A percentile compares a stretch with the other conserved stretches of the same genome.
Evolutionary conservation across 2,888 invertebrate species (phyloP).

Genomic region (Cerceris rybyensis): DNA sequence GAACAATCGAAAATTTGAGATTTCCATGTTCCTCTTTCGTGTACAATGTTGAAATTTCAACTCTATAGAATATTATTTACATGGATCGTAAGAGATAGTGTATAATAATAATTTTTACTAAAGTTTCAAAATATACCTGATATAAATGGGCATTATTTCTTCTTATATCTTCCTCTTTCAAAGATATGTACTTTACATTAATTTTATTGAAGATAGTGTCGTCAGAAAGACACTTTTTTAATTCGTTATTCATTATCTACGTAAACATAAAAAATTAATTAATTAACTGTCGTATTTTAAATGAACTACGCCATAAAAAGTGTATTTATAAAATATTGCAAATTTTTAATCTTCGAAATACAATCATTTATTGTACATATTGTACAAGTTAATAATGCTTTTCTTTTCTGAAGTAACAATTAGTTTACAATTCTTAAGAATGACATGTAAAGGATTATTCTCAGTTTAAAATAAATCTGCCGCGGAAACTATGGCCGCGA

Average conservation of each 20-base stretch:
- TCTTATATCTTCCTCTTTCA: constrained; percentile 57
- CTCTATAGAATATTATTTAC: background rate
- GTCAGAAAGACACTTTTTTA: constrained; percentile 15
- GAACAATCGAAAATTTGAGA: too few relatives aligned
- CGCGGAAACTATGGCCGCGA: too few relatives aligned
- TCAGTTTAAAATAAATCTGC: too few relatives aligned
- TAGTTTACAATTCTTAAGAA: too few relatives aligned
- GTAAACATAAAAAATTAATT: background rate
- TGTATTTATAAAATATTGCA: too few relatives aligned
- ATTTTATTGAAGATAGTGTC: constrained; percentile 62
- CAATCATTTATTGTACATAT: too few relatives aligned
- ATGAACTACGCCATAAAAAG: background rate
- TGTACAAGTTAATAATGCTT: too few relatives aligned
- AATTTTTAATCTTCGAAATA: too few relatives aligned
- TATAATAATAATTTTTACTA: background rate
- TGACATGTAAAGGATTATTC: too few relatives aligned
- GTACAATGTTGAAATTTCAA: too few relatives aligned
- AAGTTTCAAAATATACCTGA: constrained; percentile 41
- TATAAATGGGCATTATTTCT: constrained; percentile 58
- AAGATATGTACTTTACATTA: constrained; percentile 62
- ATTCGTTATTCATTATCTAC: constrained; percentile 24
- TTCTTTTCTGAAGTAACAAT: too few relatives aligned
- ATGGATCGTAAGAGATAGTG: background rate
- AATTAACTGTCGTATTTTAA: background rate
- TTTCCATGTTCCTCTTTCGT: too few relatives aligned